Base-by-base conservation (phyloP, 2,113 vertebrate species). In the Scatophagus argus region DNA sequence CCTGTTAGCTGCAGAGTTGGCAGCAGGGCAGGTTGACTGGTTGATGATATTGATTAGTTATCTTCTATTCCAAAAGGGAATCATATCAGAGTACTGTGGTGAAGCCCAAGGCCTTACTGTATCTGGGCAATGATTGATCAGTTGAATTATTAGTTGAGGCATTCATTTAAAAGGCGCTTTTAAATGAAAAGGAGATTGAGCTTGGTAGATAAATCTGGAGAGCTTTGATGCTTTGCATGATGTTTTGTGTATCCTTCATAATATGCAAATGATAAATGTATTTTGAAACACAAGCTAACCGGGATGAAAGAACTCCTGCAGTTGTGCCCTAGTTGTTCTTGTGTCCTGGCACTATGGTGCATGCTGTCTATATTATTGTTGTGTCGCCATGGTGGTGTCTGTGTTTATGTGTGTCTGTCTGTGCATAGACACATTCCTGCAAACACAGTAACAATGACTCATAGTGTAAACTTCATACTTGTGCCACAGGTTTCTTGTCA, bases 1-100 rank as follows among this genome's bases (percentile, higher is more conserved):
- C 86, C 90, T 93, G 86, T 94, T 84, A 34, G 88, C 76, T 79
- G 66, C 47, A 47, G 75, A 74, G 73, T 77, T 82, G 82, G 65
- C 81, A 62, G 59, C 60, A 74, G 89, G 90, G 79, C 82, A 83
- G 39, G 59, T 46, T 74, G 66, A 64, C 67, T n/a, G 52, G 77
- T 38, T 67, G 70, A 81, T 36, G 69, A 36, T 87, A 88, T 86
- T 80, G 83, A 93, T 90, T 87, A 70, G 66, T 74, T 78, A 78
- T 71, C 49, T 56, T 72, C 44, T 44, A 19, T 21, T 76, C 32
- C 23, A 62, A 72, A 74, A 72, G 52, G 13, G 77, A 80, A 71
- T 39, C 23, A 68, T n/a, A 66, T 70, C 61, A 23, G 43, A 61
- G 46, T 64, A 47, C 60, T 21, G 49, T 79, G 47, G 54, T 66